Evolutionary conservation across 2,888 invertebrate genomes (phyloP), one percentile per base, ranked within the genome.

Genomic region (Tetragonula carbonaria): DNA sequence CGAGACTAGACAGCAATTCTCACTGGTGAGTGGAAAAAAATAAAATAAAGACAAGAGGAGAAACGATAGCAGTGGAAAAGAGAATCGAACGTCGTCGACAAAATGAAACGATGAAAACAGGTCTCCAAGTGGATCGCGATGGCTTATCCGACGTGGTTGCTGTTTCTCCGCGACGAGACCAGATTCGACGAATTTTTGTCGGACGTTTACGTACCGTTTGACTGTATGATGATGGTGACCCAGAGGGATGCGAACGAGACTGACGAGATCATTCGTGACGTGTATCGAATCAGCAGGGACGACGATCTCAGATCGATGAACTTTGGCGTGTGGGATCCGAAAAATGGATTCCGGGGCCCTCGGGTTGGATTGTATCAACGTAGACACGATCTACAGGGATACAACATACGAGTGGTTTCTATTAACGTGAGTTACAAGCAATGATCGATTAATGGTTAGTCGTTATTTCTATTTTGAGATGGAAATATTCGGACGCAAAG

Each of bases 101-200:
- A 53, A 45, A 50, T 8, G 38, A 21, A 62, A 23, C 57, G 3
- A 4, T 8, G 45, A 45, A 28, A 18, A 74, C 90, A 93, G 88
- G 89, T 94, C 11, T 90, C 94, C 0, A 83, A 86, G 1, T 94
- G 93, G 94, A 93, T 94, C 67, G 80, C 91, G 55, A 94, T 94
- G 94, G 87, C 94, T 2, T 94, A 94, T 87, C 94, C 94, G 21
- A 93, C 92, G 5, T 94, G 94, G 94, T 45, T 94, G 74, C 85
- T 93, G 62, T 94, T 94, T 80, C 92, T 94, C 73, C 78, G 86
- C 18, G 87, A 93, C 45, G 86, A 87, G 14, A 93, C 92, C 4
- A 86, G 74, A 2, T 85, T 92, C 53, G 77, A 88, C 0, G 85
- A 92, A 3, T 94, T 94, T 55, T 91, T 94, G 59, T 51, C 82